A percentile compares a stretch with the other conserved stretches of the same genome.
Conservation (phyloP, 92 coral and sea anemone genomes). For the Muricea muricata region DNA sequence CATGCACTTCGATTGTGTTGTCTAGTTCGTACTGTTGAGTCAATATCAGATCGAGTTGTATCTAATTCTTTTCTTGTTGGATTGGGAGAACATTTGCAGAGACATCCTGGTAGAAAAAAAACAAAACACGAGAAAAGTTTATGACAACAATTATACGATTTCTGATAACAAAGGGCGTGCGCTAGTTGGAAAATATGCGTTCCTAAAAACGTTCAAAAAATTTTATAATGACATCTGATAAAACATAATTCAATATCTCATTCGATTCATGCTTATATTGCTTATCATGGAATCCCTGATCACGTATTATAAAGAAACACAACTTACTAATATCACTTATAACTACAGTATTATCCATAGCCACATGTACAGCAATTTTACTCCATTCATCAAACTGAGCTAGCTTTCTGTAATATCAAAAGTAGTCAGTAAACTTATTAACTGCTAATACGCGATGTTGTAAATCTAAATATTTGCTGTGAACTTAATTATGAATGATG, state of each 20-base stretch:
- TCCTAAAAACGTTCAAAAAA: too few relatives aligned
- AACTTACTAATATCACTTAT: conserved; percentile 91
- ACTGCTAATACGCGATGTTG: too few relatives aligned
- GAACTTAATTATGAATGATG: too few relatives aligned
- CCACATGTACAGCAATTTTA: conserved; percentile 86
- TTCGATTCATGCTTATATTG: too few relatives aligned
- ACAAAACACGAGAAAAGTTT: background rate
- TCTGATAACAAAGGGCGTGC: too few relatives aligned
- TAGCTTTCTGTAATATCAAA: conserved; percentile 76
- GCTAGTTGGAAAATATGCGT: too few relatives aligned
- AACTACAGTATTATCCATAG: conserved; percentile 96
- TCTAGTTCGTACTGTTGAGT: conserved; percentile 50
- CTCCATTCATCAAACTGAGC: conserved; percentile 96
- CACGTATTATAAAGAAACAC: background rate
- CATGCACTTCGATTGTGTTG: conserved; percentile 38
- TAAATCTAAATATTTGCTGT: too few relatives aligned
- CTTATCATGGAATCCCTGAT: background rate
- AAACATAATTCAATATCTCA: too few relatives aligned
- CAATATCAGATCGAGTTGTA: conserved; percentile 3
- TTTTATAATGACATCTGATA: too few relatives aligned
- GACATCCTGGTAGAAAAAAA: background rate
- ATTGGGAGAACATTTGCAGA: conserved; percentile 58
- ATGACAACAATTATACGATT: too few relatives aligned
- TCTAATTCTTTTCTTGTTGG: conserved; percentile 36
- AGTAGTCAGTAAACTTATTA: too few relatives aligned